Evolutionary conservation across 2,888 invertebrate species (phyloP).

Genomic region (Pristionchus fissidentatus): DNA sequence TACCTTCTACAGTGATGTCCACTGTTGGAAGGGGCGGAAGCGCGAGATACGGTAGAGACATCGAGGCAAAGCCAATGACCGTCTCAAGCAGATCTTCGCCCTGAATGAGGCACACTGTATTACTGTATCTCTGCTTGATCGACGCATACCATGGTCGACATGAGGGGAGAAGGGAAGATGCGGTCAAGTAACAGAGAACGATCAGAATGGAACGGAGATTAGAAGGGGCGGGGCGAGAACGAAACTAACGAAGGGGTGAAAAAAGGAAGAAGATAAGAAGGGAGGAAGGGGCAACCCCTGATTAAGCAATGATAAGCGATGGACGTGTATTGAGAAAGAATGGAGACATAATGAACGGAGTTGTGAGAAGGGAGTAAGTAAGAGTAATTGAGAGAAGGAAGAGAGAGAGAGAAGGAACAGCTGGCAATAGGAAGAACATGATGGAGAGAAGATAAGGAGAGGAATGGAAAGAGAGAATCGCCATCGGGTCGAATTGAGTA

Average conservation of each 20-base stretch:
- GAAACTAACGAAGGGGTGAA: neutral
- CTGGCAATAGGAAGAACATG: neutral
- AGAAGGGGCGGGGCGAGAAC: neutral
- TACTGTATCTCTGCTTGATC: neutral
- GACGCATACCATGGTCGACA: slow-evolving; percentile 13
- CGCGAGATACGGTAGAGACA: slow-evolving; percentile 35
- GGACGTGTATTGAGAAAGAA: neutral
- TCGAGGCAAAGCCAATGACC: slow-evolving; percentile 15
- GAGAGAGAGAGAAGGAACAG: neutral
- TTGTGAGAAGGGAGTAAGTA: neutral
- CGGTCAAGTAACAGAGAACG: slow-evolving; percentile 15
- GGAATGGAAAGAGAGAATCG: neutral
- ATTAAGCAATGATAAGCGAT: slow-evolving; percentile 1
- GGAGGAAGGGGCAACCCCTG: neutral
- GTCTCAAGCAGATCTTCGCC: slow-evolving; percentile 22
- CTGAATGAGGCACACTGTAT: neutral
- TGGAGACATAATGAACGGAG: neutral
- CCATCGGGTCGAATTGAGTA: slow-evolving; percentile 20
- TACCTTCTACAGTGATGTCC: slow-evolving; percentile 29
- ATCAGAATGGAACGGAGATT: slow-evolving; percentile 30
- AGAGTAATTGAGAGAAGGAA: neutral
- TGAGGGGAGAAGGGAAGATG: neutral
- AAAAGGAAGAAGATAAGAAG: neutral
- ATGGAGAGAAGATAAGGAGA: slow-evolving; percentile 18
- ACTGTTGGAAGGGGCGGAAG: slow-evolving; percentile 28